Base-by-base conservation (phyloP, 1,140 invertebrate genomes). In the Drosophila oshimai region DNA sequence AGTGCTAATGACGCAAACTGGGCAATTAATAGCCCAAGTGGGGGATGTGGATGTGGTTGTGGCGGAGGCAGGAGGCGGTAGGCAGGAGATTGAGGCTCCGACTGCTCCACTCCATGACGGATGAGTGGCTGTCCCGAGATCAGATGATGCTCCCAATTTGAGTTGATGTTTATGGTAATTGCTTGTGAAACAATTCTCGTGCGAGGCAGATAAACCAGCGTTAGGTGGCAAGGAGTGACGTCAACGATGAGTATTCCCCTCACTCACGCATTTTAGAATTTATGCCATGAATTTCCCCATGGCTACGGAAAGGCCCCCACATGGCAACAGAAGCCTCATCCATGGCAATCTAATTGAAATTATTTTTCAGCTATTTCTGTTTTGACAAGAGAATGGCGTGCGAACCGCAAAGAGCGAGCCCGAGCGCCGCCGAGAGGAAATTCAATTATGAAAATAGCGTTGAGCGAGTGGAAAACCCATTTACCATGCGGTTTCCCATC, bases 101-200 rank as follows among this genome's bases (percentile, higher is more conserved):
- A 60, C n/a, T 65, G 58, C 44, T 50, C 7, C 34, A 65, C 62
- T 50, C 53, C 69, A 53, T 72, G 68, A 64, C 68, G 58, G 47
- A 74, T 61, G 45, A 54, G 74, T 67, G 57, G 41, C 28, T 77
- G 57, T 44, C 64, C 68, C 49, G 41, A 42, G 54, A 58, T 64
- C 58, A 45, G 60, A 75, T 70, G 74, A 50, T 87, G 76, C 70
- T 87, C 73, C 68, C 72, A 76, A 87, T 87, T 86, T 46, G 36
- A 73, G 57, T 75, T 87, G 61, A 86, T 87, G 81, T 87, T 86
- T 86, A 81, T 87, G 58, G 53, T 76, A 86, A 86, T 81, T 76
- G 73, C 76, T 80, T 86, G 72, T 81, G 72, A 80, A 80, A 76
- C 72, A 74, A 60, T 72, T 68, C 44, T 22, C 44, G 17, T 42